Conservation (phyloP, 2,888 invertebrate species). For the Tenthredo mesomela region DNA sequence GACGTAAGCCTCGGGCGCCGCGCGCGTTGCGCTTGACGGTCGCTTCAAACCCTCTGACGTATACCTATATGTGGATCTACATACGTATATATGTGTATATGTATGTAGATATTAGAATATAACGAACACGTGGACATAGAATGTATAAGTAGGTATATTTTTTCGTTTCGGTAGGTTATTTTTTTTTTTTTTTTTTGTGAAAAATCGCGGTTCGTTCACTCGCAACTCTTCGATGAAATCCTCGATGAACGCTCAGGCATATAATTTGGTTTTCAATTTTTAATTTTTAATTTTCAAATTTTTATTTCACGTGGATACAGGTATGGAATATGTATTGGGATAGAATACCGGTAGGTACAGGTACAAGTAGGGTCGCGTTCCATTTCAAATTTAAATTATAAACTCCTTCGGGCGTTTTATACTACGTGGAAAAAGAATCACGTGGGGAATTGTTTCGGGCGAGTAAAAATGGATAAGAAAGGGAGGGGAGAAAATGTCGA, state of each 20-base stretch:
- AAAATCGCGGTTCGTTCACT: background rate
- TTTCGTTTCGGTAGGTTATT: background rate
- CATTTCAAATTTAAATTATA: conserved; percentile 17
- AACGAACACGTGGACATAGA: background rate
- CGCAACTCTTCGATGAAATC: background rate
- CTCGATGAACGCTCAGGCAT: background rate
- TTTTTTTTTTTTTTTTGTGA: background rate
- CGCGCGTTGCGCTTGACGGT: conserved; percentile 39
- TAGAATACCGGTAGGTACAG: background rate
- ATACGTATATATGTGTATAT: background rate
- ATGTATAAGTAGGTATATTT: background rate
- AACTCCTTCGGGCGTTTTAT: conserved; percentile 2
- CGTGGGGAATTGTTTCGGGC: background rate
- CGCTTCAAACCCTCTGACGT: conserved; percentile 33
- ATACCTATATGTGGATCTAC: background rate
- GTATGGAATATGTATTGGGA: background rate
- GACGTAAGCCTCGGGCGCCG: conserved; percentile 19
- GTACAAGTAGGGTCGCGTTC: background rate
- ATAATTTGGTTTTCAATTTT: background rate
- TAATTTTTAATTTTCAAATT: background rate
- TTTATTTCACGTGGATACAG: background rate
- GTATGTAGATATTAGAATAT: background rate
- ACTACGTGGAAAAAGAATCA: conserved; percentile 3
- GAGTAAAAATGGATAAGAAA: background rate
- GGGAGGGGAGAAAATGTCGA: background rate